Percentiles rank a stretch among this genome's conserved stretches.
Evolutionary conservation across 2,888 invertebrate genomes (phyloP).

Genomic region (Eulithis testata): DNA sequence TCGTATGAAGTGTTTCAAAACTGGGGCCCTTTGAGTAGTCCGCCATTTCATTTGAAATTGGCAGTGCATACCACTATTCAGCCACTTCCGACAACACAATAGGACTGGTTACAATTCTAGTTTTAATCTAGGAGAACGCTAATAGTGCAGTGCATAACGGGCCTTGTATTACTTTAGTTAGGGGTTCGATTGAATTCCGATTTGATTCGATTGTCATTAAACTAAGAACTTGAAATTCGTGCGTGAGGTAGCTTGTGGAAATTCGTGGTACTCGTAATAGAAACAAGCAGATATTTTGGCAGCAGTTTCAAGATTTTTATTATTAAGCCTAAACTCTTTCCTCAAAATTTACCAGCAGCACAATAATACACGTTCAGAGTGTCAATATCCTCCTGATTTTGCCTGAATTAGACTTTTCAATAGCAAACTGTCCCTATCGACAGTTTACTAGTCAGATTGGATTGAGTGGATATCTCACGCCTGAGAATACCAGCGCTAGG

Average conservation of each 20-base stretch:
- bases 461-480: background rate
- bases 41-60: conserved; percentile 22
- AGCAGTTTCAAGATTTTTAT: no score
- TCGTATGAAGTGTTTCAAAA: conserved; percentile 15
- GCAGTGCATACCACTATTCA: conserved; percentile 17
- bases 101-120: conserved; percentile 20
- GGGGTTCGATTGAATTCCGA: background rate
- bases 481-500: conserved; percentile 10
- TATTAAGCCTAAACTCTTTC: no score
- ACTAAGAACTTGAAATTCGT: no score
- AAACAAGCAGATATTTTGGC: no score
- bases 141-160: background rate
- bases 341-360: no score
- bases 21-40: conserved; percentile 7
- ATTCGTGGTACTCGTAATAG: no score
- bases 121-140: conserved; percentile 17
- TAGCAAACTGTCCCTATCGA: no score
- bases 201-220: background rate
- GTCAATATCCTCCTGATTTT: no score
- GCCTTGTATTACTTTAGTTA: background rate
- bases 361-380: no score
- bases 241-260: no score
- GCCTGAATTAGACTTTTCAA: no score
- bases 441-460: no score
- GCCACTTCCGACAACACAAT: conserved; percentile 30